Conservation (phyloP, 2,113 vertebrate genomes). For the Burhinus oedicnemus region DNA sequence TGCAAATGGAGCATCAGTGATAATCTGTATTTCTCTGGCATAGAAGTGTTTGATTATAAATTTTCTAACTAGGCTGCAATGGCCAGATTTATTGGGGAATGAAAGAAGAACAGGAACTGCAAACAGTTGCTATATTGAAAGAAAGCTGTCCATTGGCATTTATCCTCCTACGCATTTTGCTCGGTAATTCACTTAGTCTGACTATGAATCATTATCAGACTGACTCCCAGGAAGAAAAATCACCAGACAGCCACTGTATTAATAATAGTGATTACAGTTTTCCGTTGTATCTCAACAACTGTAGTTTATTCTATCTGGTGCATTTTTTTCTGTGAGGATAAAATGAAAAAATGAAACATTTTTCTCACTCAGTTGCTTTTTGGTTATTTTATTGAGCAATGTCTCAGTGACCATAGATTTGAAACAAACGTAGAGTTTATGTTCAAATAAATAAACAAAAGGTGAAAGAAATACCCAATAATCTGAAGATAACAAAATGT, state of each 20-base stretch:
- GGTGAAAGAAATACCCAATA: neutral
- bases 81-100: neutral
- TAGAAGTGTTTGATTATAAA: neutral
- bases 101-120: neutral
- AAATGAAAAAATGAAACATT: neutral
- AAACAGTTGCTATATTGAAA: neutral
- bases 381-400: neutral
- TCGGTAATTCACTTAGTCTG: slow-evolving; percentile 24
- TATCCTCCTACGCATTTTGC: neutral
- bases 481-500: neutral
- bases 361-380: neutral
- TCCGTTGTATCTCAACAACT: neutral
- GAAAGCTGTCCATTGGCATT: slow-evolving; percentile 11
- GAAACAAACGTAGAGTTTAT: neutral
- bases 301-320: neutral
- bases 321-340: neutral
- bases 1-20: neutral
- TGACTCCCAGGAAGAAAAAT: slow-evolving; percentile 7
- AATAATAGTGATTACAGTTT: neutral
- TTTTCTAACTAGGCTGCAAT: neutral
- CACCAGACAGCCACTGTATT: neutral
- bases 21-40: neutral
- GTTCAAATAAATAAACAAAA: neutral
- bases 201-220: slow-evolving; percentile 28
- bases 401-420: neutral